A percentile compares a stretch with the other conserved stretches of the same genome.
Evolutionary conservation across 2,113 vertebrate genomes (phyloP).

Genomic region (Holacanthus passer): DNA sequence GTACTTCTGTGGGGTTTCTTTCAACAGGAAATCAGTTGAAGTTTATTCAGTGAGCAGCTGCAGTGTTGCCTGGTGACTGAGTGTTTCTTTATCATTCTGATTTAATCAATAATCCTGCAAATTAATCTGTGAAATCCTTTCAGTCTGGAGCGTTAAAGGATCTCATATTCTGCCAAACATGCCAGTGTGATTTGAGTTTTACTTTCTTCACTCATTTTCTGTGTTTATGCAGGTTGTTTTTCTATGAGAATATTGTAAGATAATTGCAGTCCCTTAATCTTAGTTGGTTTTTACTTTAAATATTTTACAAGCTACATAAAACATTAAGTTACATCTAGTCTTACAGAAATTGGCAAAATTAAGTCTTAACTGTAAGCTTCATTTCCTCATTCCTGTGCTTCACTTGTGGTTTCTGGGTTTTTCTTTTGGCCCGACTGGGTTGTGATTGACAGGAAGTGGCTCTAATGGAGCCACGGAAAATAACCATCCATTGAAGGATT

Average conservation of each 20-base stretch:
- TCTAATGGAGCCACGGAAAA: background rate
- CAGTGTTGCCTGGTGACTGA: slow-evolving; percentile 43
- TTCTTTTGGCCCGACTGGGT: background rate
- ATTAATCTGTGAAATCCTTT: slow-evolving; percentile 45
- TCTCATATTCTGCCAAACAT: background rate
- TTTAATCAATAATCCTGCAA: slow-evolving; percentile 49
- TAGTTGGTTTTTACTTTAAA: background rate
- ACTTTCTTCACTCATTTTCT: background rate
- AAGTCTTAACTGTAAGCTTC: background rate
- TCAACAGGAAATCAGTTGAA: slow-evolving; percentile 9
- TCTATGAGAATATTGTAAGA: background rate
- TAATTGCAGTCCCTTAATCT: background rate
- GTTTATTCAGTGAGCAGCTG: slow-evolving; percentile 49
- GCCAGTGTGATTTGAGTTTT: background rate
- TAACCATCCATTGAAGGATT: background rate
- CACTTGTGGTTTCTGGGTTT: background rate
- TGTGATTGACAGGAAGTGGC: background rate
- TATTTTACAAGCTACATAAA: background rate
- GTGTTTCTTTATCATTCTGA: slow-evolving; percentile 47
- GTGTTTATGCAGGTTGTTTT: background rate
- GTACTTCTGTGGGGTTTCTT: background rate
- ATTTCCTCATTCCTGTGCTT: background rate
- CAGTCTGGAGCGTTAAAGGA: background rate
- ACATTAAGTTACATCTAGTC: background rate
- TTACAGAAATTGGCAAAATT: too few species aligned